A percentile compares a stretch with the other conserved stretches of the same genome.
phyloP scores from a whole-genome alignment of 2,888 invertebrate species.

The Conops quadrifasciatus region DNA sequence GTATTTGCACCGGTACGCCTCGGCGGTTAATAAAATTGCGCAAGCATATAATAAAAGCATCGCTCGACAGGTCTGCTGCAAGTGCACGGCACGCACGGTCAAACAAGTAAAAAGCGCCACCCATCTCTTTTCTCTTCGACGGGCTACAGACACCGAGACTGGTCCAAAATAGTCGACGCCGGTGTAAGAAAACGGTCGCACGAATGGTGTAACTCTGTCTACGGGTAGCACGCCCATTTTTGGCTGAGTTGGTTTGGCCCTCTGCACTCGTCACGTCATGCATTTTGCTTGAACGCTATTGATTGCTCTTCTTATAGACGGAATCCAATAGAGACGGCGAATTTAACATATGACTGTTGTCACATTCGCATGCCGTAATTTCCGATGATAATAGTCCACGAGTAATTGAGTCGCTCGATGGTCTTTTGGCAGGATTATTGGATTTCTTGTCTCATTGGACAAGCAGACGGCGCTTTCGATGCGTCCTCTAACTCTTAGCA shows the following conservation, averaged over 20 bases:
- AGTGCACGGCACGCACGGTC: conserved; percentile 13
- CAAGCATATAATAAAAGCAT: conserved; percentile 23
- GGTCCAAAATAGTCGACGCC: conserved; percentile 33
- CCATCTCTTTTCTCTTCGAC: conserved; percentile 27
- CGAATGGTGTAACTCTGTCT: conserved; percentile 23
- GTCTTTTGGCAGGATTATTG: conserved; percentile 19
- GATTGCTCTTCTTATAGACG: neutral
- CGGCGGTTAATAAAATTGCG: conserved; percentile 15
- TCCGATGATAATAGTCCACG: neutral
- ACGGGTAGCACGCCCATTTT: conserved; percentile 18
- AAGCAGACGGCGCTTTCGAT: neutral
- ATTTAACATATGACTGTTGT: conserved; percentile 4
- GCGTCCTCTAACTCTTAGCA: conserved; percentile 15
- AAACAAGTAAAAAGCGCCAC: conserved; percentile 30
- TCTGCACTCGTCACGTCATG: neutral
- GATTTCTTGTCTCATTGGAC: neutral
- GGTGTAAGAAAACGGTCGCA: conserved; percentile 23
- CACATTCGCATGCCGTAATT: neutral
- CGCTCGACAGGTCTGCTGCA: conserved; percentile 28
- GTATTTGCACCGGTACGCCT: neutral
- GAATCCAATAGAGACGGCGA: conserved; percentile 10
- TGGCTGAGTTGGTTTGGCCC: neutral
- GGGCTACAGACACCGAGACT: conserved; percentile 17
- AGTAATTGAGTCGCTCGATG: conserved; percentile 9
- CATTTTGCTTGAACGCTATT: conserved; percentile 9